Evolutionary conservation across 2,113 vertebrate genomes (phyloP), one percentile per base, ranked within the genome.

Genomic region (Dipodomys ordii): DNA sequence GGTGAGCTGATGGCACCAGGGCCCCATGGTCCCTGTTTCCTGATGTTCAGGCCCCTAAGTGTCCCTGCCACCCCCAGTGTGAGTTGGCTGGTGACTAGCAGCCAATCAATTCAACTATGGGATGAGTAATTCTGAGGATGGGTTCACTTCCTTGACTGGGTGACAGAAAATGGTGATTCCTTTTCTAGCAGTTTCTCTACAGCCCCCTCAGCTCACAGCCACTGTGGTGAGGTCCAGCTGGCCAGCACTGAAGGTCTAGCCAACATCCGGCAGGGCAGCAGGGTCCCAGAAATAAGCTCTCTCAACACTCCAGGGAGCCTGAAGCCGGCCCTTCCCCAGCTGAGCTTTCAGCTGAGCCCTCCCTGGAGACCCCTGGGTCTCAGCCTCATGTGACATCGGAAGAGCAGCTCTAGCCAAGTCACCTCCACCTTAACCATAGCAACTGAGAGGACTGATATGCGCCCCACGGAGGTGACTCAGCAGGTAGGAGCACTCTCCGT

Each of bases 361-460:
- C n/a, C n/a, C 60, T 23, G 7, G 20, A 6, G 1, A 35, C 23
- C 18, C 27, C 53, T 57, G 19, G 18, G 67, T 18, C 1, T 5
- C 35, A 25, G 25, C 25, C 53, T 19, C 23, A 8, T n/a, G 8
- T 72, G 79, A 32, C 44, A 20, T 25, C 10, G 25, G 15, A 35
- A 11, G 27, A 25, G 6, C 32, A 9, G n/a, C 18, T 57, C 13
- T 57, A 18, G 53, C 53, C 53, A 57, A 57, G 53, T n/a, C 65
- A 3, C 46, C 4, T 12, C 19, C 32, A 28, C 57, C 2, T 77
- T 6, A 25, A 3, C 7, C 53, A 12, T 19, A 78, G 83, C 12
- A 27, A 0, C 1, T 0, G 1, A 72, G 73, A 15, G 5, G 1
- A 27, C 25, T 7, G 18, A 27, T 1, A 12, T 57, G 16, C 11